Conservation (phyloP, 2,797 vertebrate species). For the Anomalospiza imberbis region DNA sequence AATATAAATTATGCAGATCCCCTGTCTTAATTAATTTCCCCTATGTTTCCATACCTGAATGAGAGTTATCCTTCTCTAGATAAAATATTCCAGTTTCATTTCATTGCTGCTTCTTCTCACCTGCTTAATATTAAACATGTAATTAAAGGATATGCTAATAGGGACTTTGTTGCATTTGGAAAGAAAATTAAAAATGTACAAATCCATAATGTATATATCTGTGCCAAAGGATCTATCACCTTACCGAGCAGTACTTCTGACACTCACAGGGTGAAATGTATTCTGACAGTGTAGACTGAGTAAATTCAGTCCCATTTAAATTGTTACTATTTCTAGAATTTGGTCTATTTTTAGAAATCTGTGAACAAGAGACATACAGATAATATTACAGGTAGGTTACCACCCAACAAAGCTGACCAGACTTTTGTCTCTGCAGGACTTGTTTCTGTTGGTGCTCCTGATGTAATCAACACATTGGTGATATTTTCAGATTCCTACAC, state of each 20-base stretch:
- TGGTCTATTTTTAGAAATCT: not conserved
- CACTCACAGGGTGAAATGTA: not conserved
- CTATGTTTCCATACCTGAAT: not conserved
- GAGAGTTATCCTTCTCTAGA: not conserved
- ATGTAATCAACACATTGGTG: not conserved
- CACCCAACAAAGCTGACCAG: not conserved
- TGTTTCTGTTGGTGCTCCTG: not conserved
- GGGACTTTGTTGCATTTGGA: not conserved
- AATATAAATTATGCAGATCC: not conserved
- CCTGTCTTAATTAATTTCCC: not conserved
- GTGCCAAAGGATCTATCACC: not conserved
- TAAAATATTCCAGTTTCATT: not conserved
- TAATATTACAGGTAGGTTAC: not conserved
- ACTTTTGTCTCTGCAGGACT: not conserved
- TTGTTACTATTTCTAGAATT: not conserved
- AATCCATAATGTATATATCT: not conserved
- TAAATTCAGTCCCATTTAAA: not conserved
- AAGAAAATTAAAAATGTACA: not conserved
- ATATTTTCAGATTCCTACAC: not conserved
- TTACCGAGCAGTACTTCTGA: not conserved
- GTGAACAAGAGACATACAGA: not conserved
- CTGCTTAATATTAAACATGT: not conserved
- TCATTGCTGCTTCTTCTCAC: not conserved
- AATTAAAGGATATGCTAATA: not conserved
- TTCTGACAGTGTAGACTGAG: not conserved